Conservation (phyloP, 2,888 invertebrate species). For the Allygus modestus region DNA sequence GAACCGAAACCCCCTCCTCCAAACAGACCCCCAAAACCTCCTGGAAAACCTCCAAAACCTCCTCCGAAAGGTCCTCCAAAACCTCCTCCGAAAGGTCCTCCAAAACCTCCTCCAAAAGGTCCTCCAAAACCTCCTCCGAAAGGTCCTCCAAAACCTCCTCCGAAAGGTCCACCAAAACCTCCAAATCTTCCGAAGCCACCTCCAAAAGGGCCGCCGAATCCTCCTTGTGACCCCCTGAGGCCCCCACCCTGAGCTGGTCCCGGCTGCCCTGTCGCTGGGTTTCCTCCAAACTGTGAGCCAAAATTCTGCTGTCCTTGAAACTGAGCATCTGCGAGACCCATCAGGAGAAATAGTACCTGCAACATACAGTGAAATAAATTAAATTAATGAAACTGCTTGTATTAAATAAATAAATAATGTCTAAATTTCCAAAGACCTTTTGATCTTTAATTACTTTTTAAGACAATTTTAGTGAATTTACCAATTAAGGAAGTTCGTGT, state of each 20-base stretch:
- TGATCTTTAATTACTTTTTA: no score
- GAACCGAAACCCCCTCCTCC: not conserved
- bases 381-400: not conserved
- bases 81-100: not conserved
- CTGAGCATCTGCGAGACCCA: not conserved
- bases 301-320: conserved; percentile 5
- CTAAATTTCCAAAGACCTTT: no score
- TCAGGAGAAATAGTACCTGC: conserved; percentile 2
- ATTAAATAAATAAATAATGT: no score
- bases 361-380: not conserved
- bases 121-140: not conserved
- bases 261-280: not conserved
- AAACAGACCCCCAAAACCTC: conserved; percentile 5
- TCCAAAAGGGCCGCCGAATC: not conserved
- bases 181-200: not conserved
- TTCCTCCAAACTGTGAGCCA: not conserved
- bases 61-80: not conserved
- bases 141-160: not conserved
- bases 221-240: not conserved
- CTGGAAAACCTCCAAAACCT: not conserved
- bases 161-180: not conserved
- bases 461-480: no score
- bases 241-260: no score
- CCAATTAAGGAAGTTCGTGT: no score
- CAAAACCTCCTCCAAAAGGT: not conserved